Base-by-base conservation (phyloP, 2,888 invertebrate genomes). In the Drosophila formosana region DNA sequence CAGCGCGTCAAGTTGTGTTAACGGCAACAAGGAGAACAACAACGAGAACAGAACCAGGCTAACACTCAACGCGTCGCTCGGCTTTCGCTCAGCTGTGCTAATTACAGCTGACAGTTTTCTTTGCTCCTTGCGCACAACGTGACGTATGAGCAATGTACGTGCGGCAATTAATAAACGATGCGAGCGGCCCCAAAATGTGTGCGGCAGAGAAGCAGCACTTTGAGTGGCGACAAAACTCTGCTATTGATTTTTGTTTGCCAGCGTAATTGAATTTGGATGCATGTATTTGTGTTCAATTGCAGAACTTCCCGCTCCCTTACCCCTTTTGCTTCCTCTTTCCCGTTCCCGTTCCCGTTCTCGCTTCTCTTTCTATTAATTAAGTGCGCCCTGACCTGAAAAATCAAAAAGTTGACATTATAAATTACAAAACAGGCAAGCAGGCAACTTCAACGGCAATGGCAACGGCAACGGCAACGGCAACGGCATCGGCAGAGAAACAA, bases 361-460 rank as follows among this genome's bases (percentile, higher is more conserved):
- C n/a, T n/a, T n/a, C 70, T 81, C 66, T 77, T 75, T 69, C 72
- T 88, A 83, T 83, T 83, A 85, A 84, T 84, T 81, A 87, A 86
- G 87, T 84, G 77, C 80, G 72, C 85, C 64, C 77, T 89, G 85
- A 85, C 84, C 85, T 89, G 88, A 83, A 86, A 88, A 88, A 83
- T 83, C 87, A 86, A 87, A 89, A 89, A 89, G 89, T 88, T 89
- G 77, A 84, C 82, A 87, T 78, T 85, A 87, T 89, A 85, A 85
- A 85, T 85, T 85, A 81, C 89, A 85, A 87, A 89, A 88, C 65
- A 82, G 62, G 73, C 70, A 57, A 18, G 7, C n/a, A 41, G 32
- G 6, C 34, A 28, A 30, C 11, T 18, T 18, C 18, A 18, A 18
- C n/a, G 32, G 1, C 7, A 34, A 11, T 11, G 1, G 34, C 34